These are phyloP conservation scores for Callospermophilus lateralis DNA, from an alignment of 2,113 vertebrate species.

Conservation along the genomic window DNA sequence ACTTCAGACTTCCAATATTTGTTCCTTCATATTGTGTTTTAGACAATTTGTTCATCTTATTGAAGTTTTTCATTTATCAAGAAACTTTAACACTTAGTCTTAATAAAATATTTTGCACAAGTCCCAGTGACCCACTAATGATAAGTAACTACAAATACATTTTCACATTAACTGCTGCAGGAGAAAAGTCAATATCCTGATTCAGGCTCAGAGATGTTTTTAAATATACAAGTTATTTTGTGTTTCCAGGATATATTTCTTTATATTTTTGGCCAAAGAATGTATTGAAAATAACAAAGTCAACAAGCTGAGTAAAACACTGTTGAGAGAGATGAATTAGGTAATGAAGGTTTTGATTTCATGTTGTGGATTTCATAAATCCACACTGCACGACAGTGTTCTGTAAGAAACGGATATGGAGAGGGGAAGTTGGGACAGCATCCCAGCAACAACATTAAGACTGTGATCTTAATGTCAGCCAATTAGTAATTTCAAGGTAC, in stretches of 20 bases:
- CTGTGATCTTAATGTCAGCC: background rate
- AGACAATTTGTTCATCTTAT: background rate
- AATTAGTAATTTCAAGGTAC: background rate
- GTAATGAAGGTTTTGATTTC: background rate
- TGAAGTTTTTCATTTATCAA: fast-evolving
- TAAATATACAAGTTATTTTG: background rate
- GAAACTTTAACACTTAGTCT: background rate
- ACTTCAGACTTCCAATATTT: background rate
- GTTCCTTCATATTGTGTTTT: background rate
- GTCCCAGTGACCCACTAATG: background rate
- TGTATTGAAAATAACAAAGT: background rate
- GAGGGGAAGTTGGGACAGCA: background rate
- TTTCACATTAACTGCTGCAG: background rate
- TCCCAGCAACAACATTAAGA: background rate
- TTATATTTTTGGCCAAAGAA: background rate
- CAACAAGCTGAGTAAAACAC: background rate
- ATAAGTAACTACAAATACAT: background rate
- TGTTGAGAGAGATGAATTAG: background rate
- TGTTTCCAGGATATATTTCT: background rate
- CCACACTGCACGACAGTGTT: background rate
- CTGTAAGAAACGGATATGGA: background rate
- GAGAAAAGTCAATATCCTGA: background rate
- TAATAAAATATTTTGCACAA: background rate
- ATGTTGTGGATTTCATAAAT: background rate
- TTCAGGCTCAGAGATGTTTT: background rate